A percentile compares a stretch with the other conserved stretches of the same genome.
These are phyloP conservation scores for Cheilosia impressa DNA, from an alignment of 2,888 invertebrate species.

Conservation along the genomic window DNA sequence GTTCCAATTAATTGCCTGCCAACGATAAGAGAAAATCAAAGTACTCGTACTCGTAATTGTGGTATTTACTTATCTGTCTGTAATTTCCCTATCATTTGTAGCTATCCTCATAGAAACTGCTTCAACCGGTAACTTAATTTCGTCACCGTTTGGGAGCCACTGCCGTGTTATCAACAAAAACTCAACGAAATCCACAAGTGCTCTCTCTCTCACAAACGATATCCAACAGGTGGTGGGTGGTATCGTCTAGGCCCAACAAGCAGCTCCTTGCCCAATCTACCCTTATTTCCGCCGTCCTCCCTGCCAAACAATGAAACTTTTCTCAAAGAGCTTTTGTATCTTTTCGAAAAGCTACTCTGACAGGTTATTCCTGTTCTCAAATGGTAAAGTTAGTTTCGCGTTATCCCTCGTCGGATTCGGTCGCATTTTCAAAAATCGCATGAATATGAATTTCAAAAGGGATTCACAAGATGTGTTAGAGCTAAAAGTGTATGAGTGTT, in stretches of 20 bases:
- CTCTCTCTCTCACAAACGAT: slow-evolving; percentile 9
- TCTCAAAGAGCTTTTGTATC: slow-evolving; percentile 41
- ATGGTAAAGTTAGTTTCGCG: slow-evolving; percentile 57
- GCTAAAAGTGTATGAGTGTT: slow-evolving; percentile 15
- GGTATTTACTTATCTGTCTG: not conserved
- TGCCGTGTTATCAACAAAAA: slow-evolving; percentile 18
- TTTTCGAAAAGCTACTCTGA: slow-evolving; percentile 34
- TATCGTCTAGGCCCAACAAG: slow-evolving; percentile 6
- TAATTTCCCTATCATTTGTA: not conserved
- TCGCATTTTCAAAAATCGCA: slow-evolving; percentile 32
- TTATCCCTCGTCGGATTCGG: slow-evolving; percentile 62
- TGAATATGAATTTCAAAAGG: slow-evolving; percentile 20
- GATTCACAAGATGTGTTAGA: slow-evolving; percentile 31
- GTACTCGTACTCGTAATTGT: too few species aligned
- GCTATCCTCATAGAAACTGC: too few species aligned
- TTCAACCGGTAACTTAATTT: not conserved
- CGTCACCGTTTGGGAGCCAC: slow-evolving; percentile 26
- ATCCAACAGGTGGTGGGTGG: slow-evolving; percentile 49
- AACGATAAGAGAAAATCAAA: too few species aligned
- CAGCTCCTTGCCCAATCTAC: not conserved
- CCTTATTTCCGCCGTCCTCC: not conserved
- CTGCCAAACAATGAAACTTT: slow-evolving; percentile 17
- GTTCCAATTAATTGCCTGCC: too few species aligned
- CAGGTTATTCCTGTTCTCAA: slow-evolving; percentile 46
- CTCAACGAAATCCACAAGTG: slow-evolving; percentile 42